A percentile compares a stretch with the other conserved stretches of the same genome.
phyloP scores from a whole-genome alignment of 2,888 invertebrate genomes.

The Tenthredo scrophulariae region DNA sequence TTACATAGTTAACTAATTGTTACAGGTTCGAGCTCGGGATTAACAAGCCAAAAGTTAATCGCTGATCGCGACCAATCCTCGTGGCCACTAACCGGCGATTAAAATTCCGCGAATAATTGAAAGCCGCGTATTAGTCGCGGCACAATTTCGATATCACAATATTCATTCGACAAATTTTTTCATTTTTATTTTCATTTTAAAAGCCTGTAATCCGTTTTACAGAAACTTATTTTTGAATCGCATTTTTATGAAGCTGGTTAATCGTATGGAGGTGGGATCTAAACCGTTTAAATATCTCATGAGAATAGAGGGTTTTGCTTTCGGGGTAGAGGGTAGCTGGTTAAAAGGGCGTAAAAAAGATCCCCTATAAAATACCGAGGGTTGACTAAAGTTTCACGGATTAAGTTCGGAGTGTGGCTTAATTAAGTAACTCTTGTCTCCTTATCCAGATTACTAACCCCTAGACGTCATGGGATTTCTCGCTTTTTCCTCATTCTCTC shows the following conservation, averaged over 20 bases:
- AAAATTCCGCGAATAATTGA: neutral
- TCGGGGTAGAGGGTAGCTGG: neutral
- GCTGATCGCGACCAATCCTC: neutral
- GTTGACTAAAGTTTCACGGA: constrained; percentile 20
- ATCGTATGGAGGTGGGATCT: neutral
- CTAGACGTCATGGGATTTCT: neutral
- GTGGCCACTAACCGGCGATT: neutral
- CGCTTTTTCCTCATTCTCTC: neutral
- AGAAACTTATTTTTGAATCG: neutral
- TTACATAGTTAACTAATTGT: neutral
- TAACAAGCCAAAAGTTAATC: constrained; percentile 5
- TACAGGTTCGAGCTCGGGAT: neutral
- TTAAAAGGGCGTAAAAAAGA: constrained; percentile 3
- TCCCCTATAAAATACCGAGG: constrained; percentile 8
- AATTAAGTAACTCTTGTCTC: constrained; percentile 54
- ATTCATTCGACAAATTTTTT: neutral
- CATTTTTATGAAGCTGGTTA: neutral
- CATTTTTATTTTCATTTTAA: no score
- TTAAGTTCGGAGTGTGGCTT: constrained; percentile 47
- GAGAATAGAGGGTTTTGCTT: neutral
- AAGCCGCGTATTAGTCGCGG: neutral
- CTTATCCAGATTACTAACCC: constrained; percentile 35
- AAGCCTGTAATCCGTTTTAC: neutral
- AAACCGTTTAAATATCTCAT: neutral
- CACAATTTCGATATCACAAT: neutral